Percentiles rank a stretch among this genome's conserved stretches.
phyloP scores from a whole-genome alignment of 64 coral and sea anemone species.

The Cladopsammia gracilis region DNA sequence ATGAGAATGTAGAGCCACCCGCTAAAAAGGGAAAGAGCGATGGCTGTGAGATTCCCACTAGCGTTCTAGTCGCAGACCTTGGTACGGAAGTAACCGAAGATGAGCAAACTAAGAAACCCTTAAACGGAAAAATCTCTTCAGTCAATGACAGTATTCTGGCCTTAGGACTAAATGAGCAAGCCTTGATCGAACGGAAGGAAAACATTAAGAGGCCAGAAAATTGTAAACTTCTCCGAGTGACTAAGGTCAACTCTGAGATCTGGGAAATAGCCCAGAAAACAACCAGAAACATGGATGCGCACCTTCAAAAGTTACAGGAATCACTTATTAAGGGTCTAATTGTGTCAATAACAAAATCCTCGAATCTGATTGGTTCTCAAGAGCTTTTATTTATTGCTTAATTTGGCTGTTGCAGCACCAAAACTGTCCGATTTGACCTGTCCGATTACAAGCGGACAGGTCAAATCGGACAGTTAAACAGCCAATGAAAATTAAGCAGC shows the following conservation, averaged over 20 bases:
- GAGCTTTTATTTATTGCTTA: no score
- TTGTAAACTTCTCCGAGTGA: constrained; percentile 35
- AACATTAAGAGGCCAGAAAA: constrained; percentile 52
- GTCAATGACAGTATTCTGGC: constrained; percentile 43
- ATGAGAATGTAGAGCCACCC: background rate
- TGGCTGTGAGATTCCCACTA: background rate
- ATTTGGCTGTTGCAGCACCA: no score
- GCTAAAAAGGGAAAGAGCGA: constrained; percentile 8
- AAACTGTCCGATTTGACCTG: no score
- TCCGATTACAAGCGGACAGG: no score
- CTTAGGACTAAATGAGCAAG: constrained; percentile 60
- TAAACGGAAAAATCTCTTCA: constrained; percentile 43
- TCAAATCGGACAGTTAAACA: no score
- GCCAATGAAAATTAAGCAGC: no score
- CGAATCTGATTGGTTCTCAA: no score
- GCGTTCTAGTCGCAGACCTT: constrained; percentile 21
- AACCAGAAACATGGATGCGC: constrained; percentile 58
- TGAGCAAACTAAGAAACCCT: constrained; percentile 13
- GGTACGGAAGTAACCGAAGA: constrained; percentile 46
- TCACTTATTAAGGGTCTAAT: constrained; percentile 41
- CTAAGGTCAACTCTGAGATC: constrained; percentile 55
- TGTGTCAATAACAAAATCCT: no score
- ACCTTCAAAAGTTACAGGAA: constrained; percentile 57
- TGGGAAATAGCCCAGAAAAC: constrained; percentile 63
- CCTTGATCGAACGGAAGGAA: constrained; percentile 56